Conservation (phyloP, 2,797 vertebrate species). For the Danio albolineatus region DNA sequence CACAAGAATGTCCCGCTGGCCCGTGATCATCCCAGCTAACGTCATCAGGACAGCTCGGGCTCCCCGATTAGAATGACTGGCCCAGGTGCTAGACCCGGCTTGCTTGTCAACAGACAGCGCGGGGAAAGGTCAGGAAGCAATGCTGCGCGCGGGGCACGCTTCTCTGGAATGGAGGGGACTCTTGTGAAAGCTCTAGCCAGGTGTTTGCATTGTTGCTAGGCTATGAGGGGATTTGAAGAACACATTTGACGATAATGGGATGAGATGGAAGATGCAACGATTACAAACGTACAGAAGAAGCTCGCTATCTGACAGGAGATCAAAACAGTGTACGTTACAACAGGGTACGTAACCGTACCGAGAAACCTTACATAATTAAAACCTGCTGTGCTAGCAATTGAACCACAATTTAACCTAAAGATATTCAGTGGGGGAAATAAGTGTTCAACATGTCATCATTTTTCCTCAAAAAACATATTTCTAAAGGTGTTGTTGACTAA, state of each 20-base stretch:
- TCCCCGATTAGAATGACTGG: conserved; percentile 50
- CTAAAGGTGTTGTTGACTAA: no score
- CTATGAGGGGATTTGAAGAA: conserved; percentile 20
- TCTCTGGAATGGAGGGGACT: conserved; percentile 5
- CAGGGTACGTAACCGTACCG: background rate
- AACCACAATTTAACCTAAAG: background rate
- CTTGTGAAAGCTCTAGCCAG: conserved; percentile 26
- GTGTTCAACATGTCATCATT: no score
- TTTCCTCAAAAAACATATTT: no score
- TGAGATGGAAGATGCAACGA: conserved; percentile 7
- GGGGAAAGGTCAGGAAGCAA: conserved; percentile 54
- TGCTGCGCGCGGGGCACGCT: background rate
- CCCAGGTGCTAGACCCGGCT: conserved; percentile 49
- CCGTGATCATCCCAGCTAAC: background rate
- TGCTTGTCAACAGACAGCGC: conserved; percentile 23
- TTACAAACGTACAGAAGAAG: conserved; percentile 14
- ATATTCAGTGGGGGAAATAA: background rate
- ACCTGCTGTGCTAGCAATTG: conserved; percentile 24
- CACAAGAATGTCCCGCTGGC: conserved; percentile 46
- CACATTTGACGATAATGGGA: conserved; percentile 5
- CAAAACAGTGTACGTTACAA: background rate
- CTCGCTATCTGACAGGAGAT: conserved; percentile 37
- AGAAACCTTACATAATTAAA: conserved; percentile 31
- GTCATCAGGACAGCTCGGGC: conserved; percentile 7
- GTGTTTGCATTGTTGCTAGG: conserved; percentile 43